Base-by-base conservation (phyloP, 2,113 vertebrate species). In the Eretmochelys imbricata region DNA sequence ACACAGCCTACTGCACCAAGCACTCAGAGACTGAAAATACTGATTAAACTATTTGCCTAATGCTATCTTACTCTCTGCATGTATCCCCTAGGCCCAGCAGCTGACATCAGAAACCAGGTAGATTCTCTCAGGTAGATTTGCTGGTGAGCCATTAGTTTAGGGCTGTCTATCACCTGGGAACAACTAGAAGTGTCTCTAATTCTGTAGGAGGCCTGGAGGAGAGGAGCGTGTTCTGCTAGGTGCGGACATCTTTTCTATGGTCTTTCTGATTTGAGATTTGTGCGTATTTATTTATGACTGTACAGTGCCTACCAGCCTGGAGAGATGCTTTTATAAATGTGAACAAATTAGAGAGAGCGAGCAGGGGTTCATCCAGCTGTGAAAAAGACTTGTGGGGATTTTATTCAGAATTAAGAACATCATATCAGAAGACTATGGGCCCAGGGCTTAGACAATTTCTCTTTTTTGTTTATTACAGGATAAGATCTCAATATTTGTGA, bases 81-180 rank as follows among this genome's bases (percentile, higher is more conserved):
- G 81, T 76, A 87, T 78, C 20, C 1, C 59, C 17, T 29, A 29
- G 53, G 84, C 89, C 54, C 65, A 92, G 91, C 10, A 94, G 83
- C 85, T 91, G 75, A 48, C 75, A 78, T 78, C 42, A 46, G 42
- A 16, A 48, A 29, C 80, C 79, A 96, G 75, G 84, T 54, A 94
- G 65, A 69, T 79, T 81, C 59, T 88, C 35, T 20, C 1, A 0
- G 50, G 72, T 38, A 22, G 65, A 20, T 83, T 48, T 31, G 51
- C 1, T 0, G 48, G 42, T 35, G 27, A 94, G 82, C 69, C 51
- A 85, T 65, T 17, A 65, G 31, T 65, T 65, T 69, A 35, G 35
- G 8, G 9, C 17, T 0, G 0, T 16, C 89, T 75, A 65, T 17
- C 16, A 11, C 0, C 16, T 17, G 57, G 24, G 17, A 86, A 31